These are phyloP conservation scores for Mantis religiosa DNA, from an alignment of 2,888 invertebrate genomes.

Conservation along the genomic window DNA sequence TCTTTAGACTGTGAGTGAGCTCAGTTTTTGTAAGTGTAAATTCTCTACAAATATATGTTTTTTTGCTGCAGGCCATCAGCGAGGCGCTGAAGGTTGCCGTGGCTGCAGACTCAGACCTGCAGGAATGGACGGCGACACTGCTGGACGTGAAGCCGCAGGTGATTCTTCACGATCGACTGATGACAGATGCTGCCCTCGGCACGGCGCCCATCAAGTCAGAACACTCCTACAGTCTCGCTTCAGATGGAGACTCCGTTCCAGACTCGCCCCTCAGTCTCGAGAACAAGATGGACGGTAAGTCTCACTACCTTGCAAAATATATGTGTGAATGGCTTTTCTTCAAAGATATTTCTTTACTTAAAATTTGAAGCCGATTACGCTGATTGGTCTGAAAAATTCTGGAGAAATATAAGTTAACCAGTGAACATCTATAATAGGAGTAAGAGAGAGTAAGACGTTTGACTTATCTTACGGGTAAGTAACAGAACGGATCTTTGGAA, in stretches of 20 bases:
- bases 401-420: too few relatives aligned
- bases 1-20: too few relatives aligned
- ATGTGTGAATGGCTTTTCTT: too few relatives aligned
- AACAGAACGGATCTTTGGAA: too few relatives aligned
- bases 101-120: slow-evolving; percentile 35
- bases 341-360: too few relatives aligned
- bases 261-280: slow-evolving; percentile 57
- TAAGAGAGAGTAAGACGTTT: too few relatives aligned
- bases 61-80: slow-evolving; percentile 56
- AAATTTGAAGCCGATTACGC: too few relatives aligned
- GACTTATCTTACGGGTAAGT: too few relatives aligned
- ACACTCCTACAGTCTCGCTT: slow-evolving; percentile 77
- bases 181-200: slow-evolving; percentile 82
- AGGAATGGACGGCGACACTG: slow-evolving; percentile 31
- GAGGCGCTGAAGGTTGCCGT: slow-evolving; percentile 56
- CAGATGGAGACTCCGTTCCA: slow-evolving; percentile 43
- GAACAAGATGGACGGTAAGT: slow-evolving; percentile 64
- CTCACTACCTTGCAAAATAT: neutral
- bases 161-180: slow-evolving; percentile 82
- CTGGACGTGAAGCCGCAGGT: slow-evolving; percentile 63
- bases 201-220: slow-evolving; percentile 82
- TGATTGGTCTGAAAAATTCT: too few relatives aligned
- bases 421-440: too few relatives aligned
- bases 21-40: too few relatives aligned
- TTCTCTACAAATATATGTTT: neutral